Conservation (phyloP, 2,113 vertebrate genomes). For the Ctenodactylus gundi region DNA sequence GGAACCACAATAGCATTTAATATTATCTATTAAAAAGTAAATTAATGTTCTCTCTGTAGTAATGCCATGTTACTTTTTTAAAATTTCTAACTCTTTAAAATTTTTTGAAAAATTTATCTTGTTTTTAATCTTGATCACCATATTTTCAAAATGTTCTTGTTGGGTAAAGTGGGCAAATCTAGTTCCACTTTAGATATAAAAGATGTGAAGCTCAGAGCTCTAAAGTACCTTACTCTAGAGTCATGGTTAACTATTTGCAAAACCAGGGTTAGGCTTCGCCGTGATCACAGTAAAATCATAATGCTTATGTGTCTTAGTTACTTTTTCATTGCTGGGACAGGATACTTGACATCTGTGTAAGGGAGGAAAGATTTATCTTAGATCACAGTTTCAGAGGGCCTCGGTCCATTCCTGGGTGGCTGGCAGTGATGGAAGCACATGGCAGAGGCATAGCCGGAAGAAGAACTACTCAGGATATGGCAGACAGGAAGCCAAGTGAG, state of each 20-base stretch:
- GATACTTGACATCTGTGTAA: too few relatives aligned
- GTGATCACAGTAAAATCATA: background rate
- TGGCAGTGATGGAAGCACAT: too few relatives aligned
- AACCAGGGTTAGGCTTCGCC: background rate
- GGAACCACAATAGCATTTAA: background rate
- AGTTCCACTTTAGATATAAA: background rate
- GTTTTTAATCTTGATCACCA: background rate
- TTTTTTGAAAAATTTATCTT: background rate
- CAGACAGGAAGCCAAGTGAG: too few relatives aligned
- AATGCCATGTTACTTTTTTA: background rate
- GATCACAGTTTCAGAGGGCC: too few relatives aligned
- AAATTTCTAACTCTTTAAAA: background rate
- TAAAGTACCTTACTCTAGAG: background rate
- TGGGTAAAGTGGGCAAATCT: background rate
- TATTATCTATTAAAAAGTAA: background rate
- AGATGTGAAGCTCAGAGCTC: background rate
- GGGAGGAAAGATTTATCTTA: too few relatives aligned
- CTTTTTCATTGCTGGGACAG: too few relatives aligned
- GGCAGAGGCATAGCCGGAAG: too few relatives aligned
- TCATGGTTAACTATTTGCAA: background rate
- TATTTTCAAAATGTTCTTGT: background rate
- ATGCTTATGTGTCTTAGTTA: too few relatives aligned
- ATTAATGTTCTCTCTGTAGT: background rate
- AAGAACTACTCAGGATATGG: too few relatives aligned
- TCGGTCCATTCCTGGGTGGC: too few relatives aligned